These are phyloP conservation scores for Sebastes wilsoni DNA, from an alignment of 2,797 vertebrate genomes.

Conservation along the genomic window DNA sequence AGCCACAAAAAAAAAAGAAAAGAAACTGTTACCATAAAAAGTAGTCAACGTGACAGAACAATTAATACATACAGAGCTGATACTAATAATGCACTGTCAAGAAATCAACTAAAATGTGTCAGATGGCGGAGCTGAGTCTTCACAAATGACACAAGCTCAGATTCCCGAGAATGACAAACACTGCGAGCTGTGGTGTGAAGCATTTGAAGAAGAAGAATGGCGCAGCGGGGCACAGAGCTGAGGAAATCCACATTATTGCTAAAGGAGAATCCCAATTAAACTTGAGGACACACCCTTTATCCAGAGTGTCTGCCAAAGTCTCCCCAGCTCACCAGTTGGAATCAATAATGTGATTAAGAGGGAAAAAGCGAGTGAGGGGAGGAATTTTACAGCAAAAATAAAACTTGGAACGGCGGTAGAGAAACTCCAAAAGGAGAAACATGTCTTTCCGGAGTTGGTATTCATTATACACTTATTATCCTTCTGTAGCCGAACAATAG, in stretches of 20 bases:
- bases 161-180: slow-evolving; percentile 63
- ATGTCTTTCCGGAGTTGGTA: slow-evolving; percentile 44
- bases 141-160: slow-evolving; percentile 56
- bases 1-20: neutral
- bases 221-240: slow-evolving; percentile 21
- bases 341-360: slow-evolving; percentile 45
- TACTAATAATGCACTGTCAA: slow-evolving; percentile 63
- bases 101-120: slow-evolving; percentile 60
- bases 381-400: slow-evolving; percentile 43
- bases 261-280: slow-evolving; percentile 70
- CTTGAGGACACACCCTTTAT: slow-evolving; percentile 54
- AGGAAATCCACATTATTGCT: slow-evolving; percentile 66
- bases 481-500: slow-evolving; percentile 39
- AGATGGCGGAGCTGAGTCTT: slow-evolving; percentile 55
- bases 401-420: slow-evolving; percentile 37
- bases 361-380: slow-evolving; percentile 11
- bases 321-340: slow-evolving; percentile 42
- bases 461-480: slow-evolving; percentile 42
- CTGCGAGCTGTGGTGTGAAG: slow-evolving; percentile 51
- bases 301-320: slow-evolving; percentile 38
- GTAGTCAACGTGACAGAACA: slow-evolving; percentile 7
- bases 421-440: slow-evolving; percentile 32
- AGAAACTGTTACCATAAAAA: slow-evolving; percentile 12
- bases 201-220: slow-evolving; percentile 17
- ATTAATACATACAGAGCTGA: slow-evolving; percentile 34